Percentiles rank a stretch among this genome's conserved stretches.
Evolutionary conservation across 2,797 vertebrate genomes (phyloP).

Genomic region (Onychomys torridus): DNA sequence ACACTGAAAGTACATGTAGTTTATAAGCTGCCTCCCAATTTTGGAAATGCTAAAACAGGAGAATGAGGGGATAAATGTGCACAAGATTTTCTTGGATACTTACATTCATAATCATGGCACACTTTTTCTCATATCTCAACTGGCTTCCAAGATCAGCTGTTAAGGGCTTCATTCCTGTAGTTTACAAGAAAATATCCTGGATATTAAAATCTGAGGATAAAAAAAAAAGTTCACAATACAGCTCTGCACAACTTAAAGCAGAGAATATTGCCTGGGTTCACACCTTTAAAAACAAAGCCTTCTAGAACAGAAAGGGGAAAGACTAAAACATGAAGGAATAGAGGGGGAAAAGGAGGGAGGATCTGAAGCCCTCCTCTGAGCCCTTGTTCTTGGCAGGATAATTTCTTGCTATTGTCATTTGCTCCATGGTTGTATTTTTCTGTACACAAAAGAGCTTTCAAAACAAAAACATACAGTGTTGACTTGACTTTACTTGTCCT

Average conservation of each 20-base stretch:
- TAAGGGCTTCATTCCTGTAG: slow-evolving; percentile 9
- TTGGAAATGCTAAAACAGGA: neutral
- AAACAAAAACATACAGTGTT: slow-evolving; percentile 49
- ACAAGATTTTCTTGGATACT: neutral
- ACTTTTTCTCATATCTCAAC: neutral
- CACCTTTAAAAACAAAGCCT: slow-evolving; percentile 52
- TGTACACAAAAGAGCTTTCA: slow-evolving; percentile 55
- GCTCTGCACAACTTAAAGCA: slow-evolving; percentile 20
- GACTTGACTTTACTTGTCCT: slow-evolving; percentile 61
- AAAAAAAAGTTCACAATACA: neutral
- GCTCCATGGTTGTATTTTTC: slow-evolving; percentile 48
- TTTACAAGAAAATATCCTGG: neutral
- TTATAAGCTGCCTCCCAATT: neutral
- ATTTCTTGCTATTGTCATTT: slow-evolving; percentile 54
- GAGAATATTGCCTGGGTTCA: slow-evolving; percentile 25
- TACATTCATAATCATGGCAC: neutral
- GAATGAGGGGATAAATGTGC: neutral
- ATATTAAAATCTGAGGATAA: neutral
- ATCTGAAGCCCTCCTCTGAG: slow-evolving; percentile 29
- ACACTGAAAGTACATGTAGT: neutral
- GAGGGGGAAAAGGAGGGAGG: neutral
- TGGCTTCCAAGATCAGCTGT: neutral
- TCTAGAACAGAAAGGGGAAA: neutral
- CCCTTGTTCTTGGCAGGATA: slow-evolving; percentile 67
- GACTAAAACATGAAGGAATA: neutral